Conservation (phyloP, 2,888 invertebrate genomes). For the Zeuzera pyrina region DNA sequence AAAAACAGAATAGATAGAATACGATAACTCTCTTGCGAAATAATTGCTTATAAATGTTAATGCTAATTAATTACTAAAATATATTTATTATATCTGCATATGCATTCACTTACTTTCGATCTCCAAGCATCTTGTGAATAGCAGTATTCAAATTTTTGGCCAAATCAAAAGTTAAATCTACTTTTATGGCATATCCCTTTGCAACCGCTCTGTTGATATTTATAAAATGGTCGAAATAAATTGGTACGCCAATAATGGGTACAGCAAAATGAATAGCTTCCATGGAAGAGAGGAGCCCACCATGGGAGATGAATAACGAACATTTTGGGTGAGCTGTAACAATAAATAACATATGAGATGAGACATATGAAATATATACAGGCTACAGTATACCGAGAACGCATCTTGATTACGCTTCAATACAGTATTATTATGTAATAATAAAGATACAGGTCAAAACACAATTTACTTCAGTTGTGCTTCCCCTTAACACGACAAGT, state of each 20-base stretch:
- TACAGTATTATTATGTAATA: too few species aligned
- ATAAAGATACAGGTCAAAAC: too few species aligned
- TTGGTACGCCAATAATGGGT: slow-evolving; percentile 12
- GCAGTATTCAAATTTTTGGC: slow-evolving; percentile 7
- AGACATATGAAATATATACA: too few species aligned
- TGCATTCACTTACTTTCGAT: slow-evolving; percentile 6
- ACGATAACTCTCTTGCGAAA: too few species aligned
- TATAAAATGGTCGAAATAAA: slow-evolving; percentile 14
- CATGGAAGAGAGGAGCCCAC: slow-evolving; percentile 9
- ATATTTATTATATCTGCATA: not conserved
- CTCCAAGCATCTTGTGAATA: slow-evolving; percentile 7
- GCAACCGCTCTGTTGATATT: slow-evolving; percentile 11
- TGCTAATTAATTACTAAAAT: not conserved
- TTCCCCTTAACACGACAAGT: too few species aligned
- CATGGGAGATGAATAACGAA: slow-evolving; percentile 13
- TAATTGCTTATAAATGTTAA: not conserved
- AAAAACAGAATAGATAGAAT: too few species aligned
- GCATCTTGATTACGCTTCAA: too few species aligned
- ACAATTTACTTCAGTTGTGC: too few species aligned
- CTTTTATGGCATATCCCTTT: slow-evolving; percentile 9
- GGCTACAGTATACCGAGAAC: too few species aligned
- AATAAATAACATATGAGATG: too few species aligned
- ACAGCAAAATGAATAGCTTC: slow-evolving; percentile 13
- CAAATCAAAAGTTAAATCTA: slow-evolving; percentile 7
- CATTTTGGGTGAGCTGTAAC: slow-evolving; percentile 13